Evolutionary conservation across 2,113 vertebrate species (phyloP), one percentile per base, ranked within the genome.

Genomic region (Tympanuchus pallidicinctus): DNA sequence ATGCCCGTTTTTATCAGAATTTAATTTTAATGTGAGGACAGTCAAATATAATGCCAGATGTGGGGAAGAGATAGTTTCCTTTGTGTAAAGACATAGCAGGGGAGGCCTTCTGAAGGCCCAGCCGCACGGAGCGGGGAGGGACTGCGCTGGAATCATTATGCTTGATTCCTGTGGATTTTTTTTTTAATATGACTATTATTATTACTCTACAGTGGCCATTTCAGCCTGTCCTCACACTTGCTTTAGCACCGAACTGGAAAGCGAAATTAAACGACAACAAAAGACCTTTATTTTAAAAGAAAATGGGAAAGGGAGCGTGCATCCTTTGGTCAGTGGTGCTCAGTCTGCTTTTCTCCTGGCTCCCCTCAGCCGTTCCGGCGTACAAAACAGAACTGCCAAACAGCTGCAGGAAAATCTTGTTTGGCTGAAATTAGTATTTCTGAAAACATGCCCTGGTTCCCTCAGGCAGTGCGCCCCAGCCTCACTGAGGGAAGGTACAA

Each of bases 1-100:
- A 87, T 91, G 89, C 93, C 86, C 69, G 0, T 54, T 71, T 86
- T 93, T 88, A 87, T 94, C 94, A 77, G 75, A 86, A 90, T 96
- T 92, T 83, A 86, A 24, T 71, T 81, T 96, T 94, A 88, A 85
- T 72, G 89, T 89, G 96, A 94, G 94, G 93, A 94, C 82, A 94
- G 94, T 50, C 90, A 76, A 83, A 67, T 82, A 77, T 89, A 95
- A 95, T 92, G 86, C 94, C 90, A 90, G 94, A 84, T 92, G 92
- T 77, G 81, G 89, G 93, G 65, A 96, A 95, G 95, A 95, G 93
- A 94, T 94, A 93, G 91, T 69, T 88, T 69, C 81, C 42, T 90
- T 92, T 94, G 64, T 92, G 10, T 69, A 57, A 89, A 83, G 94
- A 86, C 81, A 19, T 82, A 76, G 78, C 94, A 94, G 94, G 95